Conservation (phyloP, 2,888 invertebrate species). For the Biston betularia region DNA sequence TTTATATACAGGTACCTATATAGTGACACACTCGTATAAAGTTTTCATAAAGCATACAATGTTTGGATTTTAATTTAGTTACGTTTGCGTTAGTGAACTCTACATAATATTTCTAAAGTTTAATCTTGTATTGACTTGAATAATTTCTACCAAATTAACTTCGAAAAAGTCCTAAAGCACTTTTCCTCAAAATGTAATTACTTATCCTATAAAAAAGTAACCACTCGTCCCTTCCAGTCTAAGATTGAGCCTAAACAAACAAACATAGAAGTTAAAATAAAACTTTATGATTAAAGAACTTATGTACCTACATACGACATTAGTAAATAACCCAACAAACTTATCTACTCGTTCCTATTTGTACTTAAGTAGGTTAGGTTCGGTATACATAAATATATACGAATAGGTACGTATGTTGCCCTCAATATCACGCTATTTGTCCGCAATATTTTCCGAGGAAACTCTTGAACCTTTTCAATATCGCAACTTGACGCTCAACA, state of each 20-base stretch:
- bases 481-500: background rate
- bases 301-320: background rate
- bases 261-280: slow-evolving; percentile 5
- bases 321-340: background rate
- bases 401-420: background rate
- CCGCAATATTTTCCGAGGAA: slow-evolving; percentile 10
- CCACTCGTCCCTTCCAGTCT: background rate
- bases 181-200: background rate
- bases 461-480: slow-evolving; percentile 15
- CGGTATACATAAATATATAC: background rate
- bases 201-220: background rate
- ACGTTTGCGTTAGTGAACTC: too few species aligned
- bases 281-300: background rate
- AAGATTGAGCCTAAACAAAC: slow-evolving; percentile 4
- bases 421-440: slow-evolving; percentile 9
- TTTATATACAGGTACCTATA: too few species aligned
- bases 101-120: too few species aligned
- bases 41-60: too few species aligned
- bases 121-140: too few species aligned
- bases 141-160: too few species aligned
- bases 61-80: too few species aligned
- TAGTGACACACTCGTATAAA: too few species aligned
- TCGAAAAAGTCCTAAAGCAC: background rate
- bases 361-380: background rate
- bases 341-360: background rate